phyloP scores from a whole-genome alignment of 2,797 vertebrate genomes.

The Gymnocypris eckloni region DNA sequence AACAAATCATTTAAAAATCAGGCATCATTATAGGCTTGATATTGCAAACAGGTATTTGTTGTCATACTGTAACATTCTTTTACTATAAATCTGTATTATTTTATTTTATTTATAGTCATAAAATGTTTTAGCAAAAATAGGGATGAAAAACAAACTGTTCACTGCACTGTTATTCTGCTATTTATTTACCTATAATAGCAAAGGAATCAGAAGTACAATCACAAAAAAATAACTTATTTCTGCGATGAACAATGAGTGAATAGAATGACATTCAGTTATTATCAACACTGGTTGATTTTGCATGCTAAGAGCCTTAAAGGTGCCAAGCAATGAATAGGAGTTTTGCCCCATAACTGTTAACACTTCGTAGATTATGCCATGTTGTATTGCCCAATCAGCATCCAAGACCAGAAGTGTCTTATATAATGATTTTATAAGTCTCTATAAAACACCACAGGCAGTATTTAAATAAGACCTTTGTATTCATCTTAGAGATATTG shows the following conservation, averaged over 20 bases:
- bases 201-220: neutral
- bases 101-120: neutral
- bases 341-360: neutral
- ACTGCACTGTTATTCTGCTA: no score
- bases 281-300: neutral
- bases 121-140: no score
- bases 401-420: neutral
- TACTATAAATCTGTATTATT: no score
- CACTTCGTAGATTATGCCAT: neutral
- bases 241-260: neutral
- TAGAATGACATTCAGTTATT: neutral
- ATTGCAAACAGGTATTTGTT: no score
- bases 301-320: neutral
- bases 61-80: no score
- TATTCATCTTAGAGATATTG: neutral
- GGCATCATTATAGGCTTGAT: neutral
- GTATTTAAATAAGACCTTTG: neutral
- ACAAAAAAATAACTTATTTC: neutral
- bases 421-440: neutral
- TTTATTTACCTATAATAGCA: neutral
- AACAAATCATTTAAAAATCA: neutral
- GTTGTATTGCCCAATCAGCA: neutral
- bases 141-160: neutral
- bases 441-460: neutral
- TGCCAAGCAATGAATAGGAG: neutral